Percentiles rank a stretch among this genome's conserved stretches.
phyloP scores from a whole-genome alignment of 2,797 vertebrate genomes.

The Cuculus canorus region DNA sequence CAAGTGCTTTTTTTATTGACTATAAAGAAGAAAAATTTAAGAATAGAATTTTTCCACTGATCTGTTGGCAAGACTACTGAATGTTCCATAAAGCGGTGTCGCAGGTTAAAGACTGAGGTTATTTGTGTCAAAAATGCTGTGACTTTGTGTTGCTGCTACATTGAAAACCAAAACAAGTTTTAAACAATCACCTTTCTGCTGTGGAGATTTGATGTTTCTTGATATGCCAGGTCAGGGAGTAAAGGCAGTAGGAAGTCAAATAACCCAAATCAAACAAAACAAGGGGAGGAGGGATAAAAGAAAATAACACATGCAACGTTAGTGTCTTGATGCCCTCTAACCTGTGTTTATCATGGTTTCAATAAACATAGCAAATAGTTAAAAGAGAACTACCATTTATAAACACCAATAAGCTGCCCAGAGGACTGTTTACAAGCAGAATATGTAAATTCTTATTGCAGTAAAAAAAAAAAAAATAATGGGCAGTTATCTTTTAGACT shows the following conservation, averaged over 20 bases:
- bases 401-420: neutral
- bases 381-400: neutral
- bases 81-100: neutral
- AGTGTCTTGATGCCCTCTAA: neutral
- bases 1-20: neutral
- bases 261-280: neutral
- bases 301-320: neutral
- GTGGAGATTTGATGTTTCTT: neutral
- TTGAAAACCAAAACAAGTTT: slow-evolving; percentile 2
- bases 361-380: neutral
- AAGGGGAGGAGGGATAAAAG: neutral
- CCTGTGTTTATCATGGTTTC: neutral
- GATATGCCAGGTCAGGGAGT: neutral
- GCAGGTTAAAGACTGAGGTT: slow-evolving; percentile 6
- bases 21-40: neutral
- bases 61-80: neutral
- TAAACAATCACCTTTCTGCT: neutral
- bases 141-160: neutral
- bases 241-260: neutral
- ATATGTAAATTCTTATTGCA: neutral
- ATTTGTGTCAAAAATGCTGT: neutral
- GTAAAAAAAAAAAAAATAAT: neutral
- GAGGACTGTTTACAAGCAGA: neutral
- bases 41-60: neutral
- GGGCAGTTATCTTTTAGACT: neutral